Conservation (phyloP, 2,113 vertebrate species). For the Pteronura brasiliensis region DNA sequence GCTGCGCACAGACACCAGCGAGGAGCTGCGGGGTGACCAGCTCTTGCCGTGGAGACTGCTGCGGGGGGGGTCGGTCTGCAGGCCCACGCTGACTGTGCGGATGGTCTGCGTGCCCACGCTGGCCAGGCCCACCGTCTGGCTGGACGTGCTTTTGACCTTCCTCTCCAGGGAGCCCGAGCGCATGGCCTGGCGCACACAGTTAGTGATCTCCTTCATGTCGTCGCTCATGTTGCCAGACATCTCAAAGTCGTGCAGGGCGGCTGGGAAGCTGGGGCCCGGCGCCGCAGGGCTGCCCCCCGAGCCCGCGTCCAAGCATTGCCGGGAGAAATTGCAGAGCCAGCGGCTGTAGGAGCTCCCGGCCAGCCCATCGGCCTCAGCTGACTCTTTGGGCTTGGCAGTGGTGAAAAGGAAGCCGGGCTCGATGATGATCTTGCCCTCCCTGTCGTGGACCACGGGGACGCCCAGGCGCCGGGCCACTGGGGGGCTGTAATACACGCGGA, state of each 20-base stretch:
- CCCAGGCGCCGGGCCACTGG: conserved; percentile 89
- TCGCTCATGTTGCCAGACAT: conserved; percentile 97
- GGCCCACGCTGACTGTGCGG: conserved; percentile 90
- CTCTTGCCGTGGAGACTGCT: conserved; percentile 88
- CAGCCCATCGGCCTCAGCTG: conserved; percentile 79
- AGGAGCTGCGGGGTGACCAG: conserved; percentile 93
- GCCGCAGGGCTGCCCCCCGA: conserved; percentile 66
- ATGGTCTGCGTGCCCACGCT: conserved; percentile 92
- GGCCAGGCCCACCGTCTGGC: conserved; percentile 88
- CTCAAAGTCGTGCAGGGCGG: conserved; percentile 89
- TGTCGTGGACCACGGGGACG: conserved; percentile 82
- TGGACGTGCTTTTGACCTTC: conserved; percentile 92
- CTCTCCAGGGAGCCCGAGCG: conserved; percentile 96
- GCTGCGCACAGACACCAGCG: conserved; percentile 90
- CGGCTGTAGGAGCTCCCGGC: conserved; percentile 86
- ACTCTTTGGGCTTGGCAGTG: conserved; percentile 87
- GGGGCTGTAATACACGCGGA: conserved; percentile 98
- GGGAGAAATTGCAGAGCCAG: conserved; percentile 95
- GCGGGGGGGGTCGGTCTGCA: conserved; percentile 91
- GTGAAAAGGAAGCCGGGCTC: conserved; percentile 89
- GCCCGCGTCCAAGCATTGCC: conserved; percentile 89
- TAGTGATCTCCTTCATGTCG: conserved; percentile 99
- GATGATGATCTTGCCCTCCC: conserved; percentile 86
- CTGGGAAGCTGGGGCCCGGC: conserved; percentile 79
- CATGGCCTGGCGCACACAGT: conserved; percentile 97